Base-by-base conservation (phyloP, 2,797 vertebrate genomes). In the Enteromius paludinosus region DNA sequence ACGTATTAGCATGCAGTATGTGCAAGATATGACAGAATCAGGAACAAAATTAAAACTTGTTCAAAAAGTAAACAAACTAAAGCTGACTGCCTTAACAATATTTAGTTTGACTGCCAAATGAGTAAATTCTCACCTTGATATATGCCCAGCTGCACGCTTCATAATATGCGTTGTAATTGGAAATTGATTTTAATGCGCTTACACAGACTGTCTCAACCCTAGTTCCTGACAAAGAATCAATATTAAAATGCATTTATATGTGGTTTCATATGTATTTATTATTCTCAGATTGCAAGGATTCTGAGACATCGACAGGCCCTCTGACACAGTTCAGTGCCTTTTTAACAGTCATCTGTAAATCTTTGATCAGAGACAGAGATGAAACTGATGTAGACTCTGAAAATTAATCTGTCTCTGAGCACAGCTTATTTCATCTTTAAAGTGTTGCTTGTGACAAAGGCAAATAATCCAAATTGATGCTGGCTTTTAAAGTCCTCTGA, bases 391-490 rank as follows among this genome's bases (percentile, higher is more conserved):
- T 59, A 70, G 73, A 83, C 74, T 25, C 54, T 72, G 64, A 77
- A 70, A 83, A 35, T 77, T 49, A 83, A 77, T 83, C 73, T 83
- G 47, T 76, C 64, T 59, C 73, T 61, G 52, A 77, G 25, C 18
- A 15, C 73, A 1, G 52, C 11, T 77, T 70, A 72, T 85, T 83
- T 78, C 11, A 78, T 84, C 74, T 84, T 84, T 72, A 86, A 54
- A 77, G 41, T 38, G 64, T 74, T 62, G 47, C 74, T 83, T 77
- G 49, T 74, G 45, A 70, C 69, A 83, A 83, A 90, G 83, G 89
- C 86, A 88, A 87, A 91, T 91, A 84, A 87, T 86, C 80, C 84
- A 90, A 91, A 93, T 89, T 92, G 87, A 92, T 88, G 90, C 81
- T 90, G 92, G 91, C 88, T 84, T 64, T 79, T 85, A 72, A 54